Conservation (phyloP, 2,888 invertebrate species). For the Belgica antarctica region DNA sequence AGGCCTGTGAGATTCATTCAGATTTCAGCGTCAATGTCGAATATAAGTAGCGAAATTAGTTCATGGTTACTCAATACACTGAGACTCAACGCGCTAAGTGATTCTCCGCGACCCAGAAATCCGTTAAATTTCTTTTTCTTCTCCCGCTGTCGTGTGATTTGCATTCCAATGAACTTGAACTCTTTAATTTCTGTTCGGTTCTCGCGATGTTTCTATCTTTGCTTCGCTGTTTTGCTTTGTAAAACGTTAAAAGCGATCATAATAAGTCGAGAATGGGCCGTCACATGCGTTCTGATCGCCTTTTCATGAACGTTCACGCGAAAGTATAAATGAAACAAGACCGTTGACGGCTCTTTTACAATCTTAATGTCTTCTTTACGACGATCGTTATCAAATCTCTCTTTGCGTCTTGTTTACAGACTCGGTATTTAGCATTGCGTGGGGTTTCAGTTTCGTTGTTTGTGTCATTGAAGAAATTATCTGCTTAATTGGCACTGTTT, state of each 20-base stretch:
- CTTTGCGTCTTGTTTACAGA: neutral
- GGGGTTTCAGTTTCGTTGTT: neutral
- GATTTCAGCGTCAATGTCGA: neutral
- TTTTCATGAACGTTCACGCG: neutral
- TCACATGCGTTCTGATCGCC: neutral
- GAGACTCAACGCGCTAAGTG: neutral
- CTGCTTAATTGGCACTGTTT: too few relatives aligned
- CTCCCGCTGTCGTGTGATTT: neutral
- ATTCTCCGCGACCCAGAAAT: neutral
- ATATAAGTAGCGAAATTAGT: neutral
- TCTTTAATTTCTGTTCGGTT: neutral
- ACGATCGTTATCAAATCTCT: neutral
- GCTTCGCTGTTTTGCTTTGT: neutral
- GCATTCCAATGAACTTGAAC: neutral
- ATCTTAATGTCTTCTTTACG: slow-evolving; percentile 15
- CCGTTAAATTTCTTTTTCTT: neutral
- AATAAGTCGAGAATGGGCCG: neutral
- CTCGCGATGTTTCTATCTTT: neutral
- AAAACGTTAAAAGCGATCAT: slow-evolving; percentile 2
- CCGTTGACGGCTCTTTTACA: neutral
- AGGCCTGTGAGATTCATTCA: neutral
- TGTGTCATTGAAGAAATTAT: neutral
- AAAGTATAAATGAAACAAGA: neutral
- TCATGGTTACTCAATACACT: slow-evolving; percentile 1
- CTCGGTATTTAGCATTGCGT: neutral